phyloP scores from a whole-genome alignment of 2,113 vertebrate species.

The Galeopterus variegatus region DNA sequence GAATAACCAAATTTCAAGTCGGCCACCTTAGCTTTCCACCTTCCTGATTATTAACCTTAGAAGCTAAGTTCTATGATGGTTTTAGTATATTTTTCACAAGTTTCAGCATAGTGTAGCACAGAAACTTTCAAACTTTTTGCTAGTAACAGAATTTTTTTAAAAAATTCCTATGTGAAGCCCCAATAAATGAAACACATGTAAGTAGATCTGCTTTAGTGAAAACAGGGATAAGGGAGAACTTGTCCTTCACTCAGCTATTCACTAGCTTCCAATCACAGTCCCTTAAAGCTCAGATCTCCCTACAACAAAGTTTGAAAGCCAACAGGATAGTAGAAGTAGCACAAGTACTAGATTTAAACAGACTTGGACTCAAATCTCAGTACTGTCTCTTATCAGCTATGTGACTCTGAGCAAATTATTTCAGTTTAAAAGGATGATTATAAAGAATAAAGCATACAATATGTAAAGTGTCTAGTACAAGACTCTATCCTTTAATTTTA shows the following conservation, averaged over 20 bases:
- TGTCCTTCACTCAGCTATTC: neutral
- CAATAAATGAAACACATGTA: constrained; percentile 25
- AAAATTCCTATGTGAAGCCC: neutral
- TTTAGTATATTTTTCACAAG: neutral
- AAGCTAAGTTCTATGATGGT: neutral
- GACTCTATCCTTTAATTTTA: neutral
- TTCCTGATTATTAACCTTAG: constrained; percentile 26
- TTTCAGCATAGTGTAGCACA: neutral
- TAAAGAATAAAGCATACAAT: constrained; percentile 1
- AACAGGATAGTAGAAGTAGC: neutral
- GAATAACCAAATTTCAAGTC: neutral
- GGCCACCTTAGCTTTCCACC: neutral
- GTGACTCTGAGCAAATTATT: neutral
- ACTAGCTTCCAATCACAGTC: neutral
- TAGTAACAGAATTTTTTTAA: neutral
- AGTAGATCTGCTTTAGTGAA: neutral
- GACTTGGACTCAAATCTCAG: neutral
- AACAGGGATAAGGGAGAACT: neutral
- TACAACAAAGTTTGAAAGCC: neutral
- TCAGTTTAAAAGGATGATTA: neutral
- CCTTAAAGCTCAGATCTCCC: neutral
- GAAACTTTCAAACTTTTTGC: neutral
- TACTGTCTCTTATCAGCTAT: neutral
- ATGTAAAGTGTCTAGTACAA: neutral
- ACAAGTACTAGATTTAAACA: neutral